Base-by-base conservation (phyloP, 1,140 invertebrate genomes). In the Ostrea denselamellosa region DNA sequence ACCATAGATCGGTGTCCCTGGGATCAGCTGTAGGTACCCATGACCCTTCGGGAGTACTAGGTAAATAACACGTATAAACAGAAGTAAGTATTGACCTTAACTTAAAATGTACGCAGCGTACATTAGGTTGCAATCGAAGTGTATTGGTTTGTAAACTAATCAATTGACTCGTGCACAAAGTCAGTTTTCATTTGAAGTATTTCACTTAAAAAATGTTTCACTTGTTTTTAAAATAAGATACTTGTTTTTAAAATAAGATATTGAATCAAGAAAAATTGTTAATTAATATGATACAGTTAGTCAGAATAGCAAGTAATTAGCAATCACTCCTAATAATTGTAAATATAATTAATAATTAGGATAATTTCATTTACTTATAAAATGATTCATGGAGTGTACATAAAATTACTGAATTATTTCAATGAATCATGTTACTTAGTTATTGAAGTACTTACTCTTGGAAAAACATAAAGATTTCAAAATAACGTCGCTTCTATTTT, bases 351-450 rank as follows among this genome's bases (percentile, higher is more conserved):
- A 58, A 14, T 62, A 62, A 62, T 62, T 19, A 62, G 19, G 56
- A 62, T 62, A n/a, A 62, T 17, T 62, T 62, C 56, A 62, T 62
- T 62, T 62, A 62, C 56, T 62, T 62, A 62, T 62, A 62, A 62
- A 62, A 62, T 62, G 56, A 62, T 62, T 62, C 19, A 62, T 14
- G 0, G 19, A 17, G 56, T 62, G 19, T 62, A 7, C 17, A 62
- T 2, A 62, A 14, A 62, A 62, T 62, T n/a, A 62, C 56, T 62
- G 3, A 1, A 44, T 44, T 19, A 62, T 19, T n/a, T 19, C 7
- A 19, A 62, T 8, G 56, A n/a, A 19, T 62, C 8, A 62, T n/a
- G n/a, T 62, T 62, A 62, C 17, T 62, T 62, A 62, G 17, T 62
- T 19, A 62, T 19, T 62, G 56, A 0, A 62, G 7, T 62, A 62